A percentile compares a stretch with the other conserved stretches of the same genome.
phyloP scores from a whole-genome alignment of 1,140 invertebrate genomes.

The Aphelinus atriplicis region DNA sequence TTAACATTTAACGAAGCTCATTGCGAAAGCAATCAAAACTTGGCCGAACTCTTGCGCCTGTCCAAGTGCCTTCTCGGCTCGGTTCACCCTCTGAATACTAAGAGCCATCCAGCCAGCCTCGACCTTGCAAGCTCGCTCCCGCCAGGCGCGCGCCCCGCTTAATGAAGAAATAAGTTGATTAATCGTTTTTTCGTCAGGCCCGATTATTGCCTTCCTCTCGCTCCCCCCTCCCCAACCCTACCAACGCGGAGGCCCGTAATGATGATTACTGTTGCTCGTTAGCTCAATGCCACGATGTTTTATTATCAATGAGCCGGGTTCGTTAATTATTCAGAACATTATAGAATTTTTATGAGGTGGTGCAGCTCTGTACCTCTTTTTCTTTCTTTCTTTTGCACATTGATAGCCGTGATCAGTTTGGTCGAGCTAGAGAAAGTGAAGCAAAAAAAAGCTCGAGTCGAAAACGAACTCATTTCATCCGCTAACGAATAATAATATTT shows the following conservation, averaged over 20 bases:
- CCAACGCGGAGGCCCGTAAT: background rate
- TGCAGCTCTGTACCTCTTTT: no score
- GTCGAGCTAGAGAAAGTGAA: no score
- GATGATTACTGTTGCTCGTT: slow-evolving; percentile 13
- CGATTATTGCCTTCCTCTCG: slow-evolving; percentile 27
- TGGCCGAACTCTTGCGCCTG: slow-evolving; percentile 46
- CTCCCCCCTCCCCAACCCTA: no score
- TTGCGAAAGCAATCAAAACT: slow-evolving; percentile 66
- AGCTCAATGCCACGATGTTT: slow-evolving; percentile 5
- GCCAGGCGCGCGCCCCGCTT: background rate
- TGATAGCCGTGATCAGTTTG: no score
- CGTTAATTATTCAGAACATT: no score
- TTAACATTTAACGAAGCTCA: slow-evolving; percentile 65
- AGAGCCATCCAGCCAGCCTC: slow-evolving; percentile 3
- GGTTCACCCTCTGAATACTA: slow-evolving; percentile 19
- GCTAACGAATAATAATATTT: no score
- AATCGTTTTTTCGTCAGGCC: slow-evolving; percentile 35
- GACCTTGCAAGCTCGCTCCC: slow-evolving; percentile 1
- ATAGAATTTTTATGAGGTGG: no score
- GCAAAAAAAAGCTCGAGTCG: no score
- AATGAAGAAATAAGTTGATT: slow-evolving; percentile 45
- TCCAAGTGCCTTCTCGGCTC: slow-evolving; percentile 7
- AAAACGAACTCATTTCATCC: no score
- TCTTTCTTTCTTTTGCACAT: no score
- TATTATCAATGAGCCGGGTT: background rate